These are phyloP conservation scores for Mesaphorura yosii DNA, from an alignment of 1,140 invertebrate genomes.

Conservation along the genomic window DNA sequence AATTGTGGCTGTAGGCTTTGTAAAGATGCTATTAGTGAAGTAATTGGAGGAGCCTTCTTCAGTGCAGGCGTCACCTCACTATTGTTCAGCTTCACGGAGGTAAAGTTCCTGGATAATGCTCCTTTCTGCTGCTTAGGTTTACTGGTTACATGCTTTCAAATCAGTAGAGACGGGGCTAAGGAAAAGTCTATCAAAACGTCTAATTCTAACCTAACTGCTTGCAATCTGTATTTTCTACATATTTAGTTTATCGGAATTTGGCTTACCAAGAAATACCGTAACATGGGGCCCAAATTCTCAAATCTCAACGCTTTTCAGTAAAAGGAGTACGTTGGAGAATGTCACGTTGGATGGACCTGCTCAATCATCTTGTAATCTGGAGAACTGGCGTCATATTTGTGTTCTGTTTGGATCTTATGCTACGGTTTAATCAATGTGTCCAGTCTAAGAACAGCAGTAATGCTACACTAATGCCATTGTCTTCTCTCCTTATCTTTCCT, in stretches of 20 bases:
- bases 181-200: too few species aligned
- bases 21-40: constrained; percentile 57
- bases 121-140: not conserved
- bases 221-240: constrained; percentile 29
- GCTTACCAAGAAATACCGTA: constrained; percentile 90
- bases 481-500: too few species aligned
- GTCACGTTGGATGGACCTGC: too few species aligned
- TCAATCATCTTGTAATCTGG: too few species aligned
- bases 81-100: constrained; percentile 96
- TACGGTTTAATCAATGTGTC: too few species aligned
- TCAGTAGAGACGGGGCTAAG: too few species aligned
- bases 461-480: too few species aligned
- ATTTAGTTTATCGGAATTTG: constrained; percentile 89
- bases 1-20: constrained; percentile 53
- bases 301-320: constrained; percentile 95
- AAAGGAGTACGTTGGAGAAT: constrained; percentile 14
- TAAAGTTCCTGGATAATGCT: constrained; percentile 43
- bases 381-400: too few species aligned
- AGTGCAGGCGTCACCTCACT: constrained; percentile 80
- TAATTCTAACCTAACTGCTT: not conserved
- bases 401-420: too few species aligned
- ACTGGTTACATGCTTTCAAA: constrained; percentile 10
- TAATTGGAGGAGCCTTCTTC: constrained; percentile 77
- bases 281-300: constrained; percentile 80
- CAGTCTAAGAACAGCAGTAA: too few species aligned